Evolutionary conservation across 2,797 vertebrate species (phyloP), one percentile per base, ranked within the genome.

Genomic region (Bradypodion pumilum): DNA sequence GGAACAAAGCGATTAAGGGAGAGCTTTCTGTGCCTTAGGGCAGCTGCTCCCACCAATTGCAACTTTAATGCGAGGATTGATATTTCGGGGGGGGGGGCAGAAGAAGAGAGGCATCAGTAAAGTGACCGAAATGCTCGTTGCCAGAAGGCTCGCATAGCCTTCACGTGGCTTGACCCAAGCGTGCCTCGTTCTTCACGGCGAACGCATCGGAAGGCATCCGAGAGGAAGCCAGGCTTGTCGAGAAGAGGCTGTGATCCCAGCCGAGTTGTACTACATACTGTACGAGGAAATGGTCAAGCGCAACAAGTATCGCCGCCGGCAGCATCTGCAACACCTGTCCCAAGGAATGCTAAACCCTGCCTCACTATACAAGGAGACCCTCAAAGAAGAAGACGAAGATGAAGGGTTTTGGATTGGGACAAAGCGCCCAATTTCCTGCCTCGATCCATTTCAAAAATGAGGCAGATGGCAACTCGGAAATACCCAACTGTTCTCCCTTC

Each of bases 1-100:
- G 74, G 94, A 95, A 95, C 94, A 95, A 85, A 86, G 77, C 90
- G 49, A 94, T 95, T 76, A 93, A n/a, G 90, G 81, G 37, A 2
- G 32, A 72, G 46, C 70, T 76, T 91, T 46, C 78, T 83, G 8
- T 19, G 75, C 88, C 72, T 56, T 77, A 63, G 82, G 88, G 85
- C 80, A 42, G 0, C 0, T 1, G 7, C 2, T 52, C 83, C 13
- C 9, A 13, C 19, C 23, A 4, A 15, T 29, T 16, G 10, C 23
- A 16, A 1, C 2, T 15, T 13, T 65, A 42, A 68, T 66, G 1
- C 1, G 1, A 37, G 0, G 0, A 35, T 0, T 1, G 37, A 9
- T 5, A 16, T 73, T 2, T 2, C 78, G 10, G 0, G 60, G 44
- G 40, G n/a, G n/a, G n/a, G n/a, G 10, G 32, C 13, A 29, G 44